Evolutionary conservation across 2,888 invertebrate species (phyloP).

Genomic region (Agrotis exclamationis): DNA sequence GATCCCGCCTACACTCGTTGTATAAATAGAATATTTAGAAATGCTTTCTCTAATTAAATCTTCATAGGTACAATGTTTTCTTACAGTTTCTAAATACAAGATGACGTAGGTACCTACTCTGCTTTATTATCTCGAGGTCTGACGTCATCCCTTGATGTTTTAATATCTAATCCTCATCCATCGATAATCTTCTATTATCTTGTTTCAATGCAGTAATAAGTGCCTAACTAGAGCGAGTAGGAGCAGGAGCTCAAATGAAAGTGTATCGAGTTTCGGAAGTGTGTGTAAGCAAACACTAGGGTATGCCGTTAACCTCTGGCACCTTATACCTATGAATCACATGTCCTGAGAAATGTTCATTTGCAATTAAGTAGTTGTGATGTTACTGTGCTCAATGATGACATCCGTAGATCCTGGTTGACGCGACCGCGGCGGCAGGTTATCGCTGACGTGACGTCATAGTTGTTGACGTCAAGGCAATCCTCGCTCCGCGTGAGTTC

Average conservation of each 20-base stretch:
- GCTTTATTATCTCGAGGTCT: constrained; percentile 42
- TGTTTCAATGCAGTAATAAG: constrained; percentile 6
- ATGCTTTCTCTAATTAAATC: constrained; percentile 44
- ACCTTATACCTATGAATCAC: not conserved
- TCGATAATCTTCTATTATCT: constrained; percentile 42
- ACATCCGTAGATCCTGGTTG: constrained; percentile 69
- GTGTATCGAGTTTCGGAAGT: not conserved
- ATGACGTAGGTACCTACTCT: constrained; percentile 27
- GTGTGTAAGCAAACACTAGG: not conserved
- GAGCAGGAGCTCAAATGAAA: not conserved
- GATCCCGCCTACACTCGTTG: constrained; percentile 35
- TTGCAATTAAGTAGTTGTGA: constrained; percentile 29
- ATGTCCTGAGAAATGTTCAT: constrained; percentile 24
- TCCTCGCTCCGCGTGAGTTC: constrained; percentile 80
- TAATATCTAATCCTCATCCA: constrained; percentile 32
- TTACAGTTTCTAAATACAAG: constrained; percentile 32
- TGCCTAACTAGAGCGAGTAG: not conserved
- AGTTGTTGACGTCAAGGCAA: constrained; percentile 78
- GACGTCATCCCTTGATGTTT: constrained; percentile 44
- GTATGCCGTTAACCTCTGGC: not conserved
- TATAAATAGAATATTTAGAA: constrained; percentile 44
- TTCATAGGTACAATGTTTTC: constrained; percentile 40
- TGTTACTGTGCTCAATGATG: constrained; percentile 56
- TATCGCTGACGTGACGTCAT: constrained; percentile 79
- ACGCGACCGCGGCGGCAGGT: constrained; percentile 64